Percentiles rank a stretch among this genome's conserved stretches.
These are phyloP conservation scores for Phengaris alcon DNA, from an alignment of 2,888 invertebrate species.

Conservation along the genomic window DNA sequence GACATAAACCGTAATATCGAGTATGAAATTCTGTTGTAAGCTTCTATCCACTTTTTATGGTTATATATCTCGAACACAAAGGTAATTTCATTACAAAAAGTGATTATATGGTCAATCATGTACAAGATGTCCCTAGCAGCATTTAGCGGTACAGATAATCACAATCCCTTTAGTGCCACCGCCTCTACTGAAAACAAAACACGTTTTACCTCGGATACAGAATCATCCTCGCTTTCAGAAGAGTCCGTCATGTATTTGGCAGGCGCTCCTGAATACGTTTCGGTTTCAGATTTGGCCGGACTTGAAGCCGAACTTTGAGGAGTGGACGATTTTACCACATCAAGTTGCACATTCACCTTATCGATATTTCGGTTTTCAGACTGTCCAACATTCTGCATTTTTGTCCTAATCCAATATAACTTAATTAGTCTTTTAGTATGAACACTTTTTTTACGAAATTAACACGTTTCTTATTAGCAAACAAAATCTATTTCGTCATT, in stretches of 20 bases:
- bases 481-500: constrained; percentile 82
- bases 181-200: constrained; percentile 78
- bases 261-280: constrained; percentile 90
- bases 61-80: constrained; percentile 49
- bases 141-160: constrained; percentile 81
- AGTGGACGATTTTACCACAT: constrained; percentile 86
- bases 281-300: constrained; percentile 91
- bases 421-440: constrained; percentile 77
- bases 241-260: constrained; percentile 95
- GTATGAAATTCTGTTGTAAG: constrained; percentile 57
- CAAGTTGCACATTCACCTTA: constrained; percentile 87
- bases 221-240: constrained; percentile 97
- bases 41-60: constrained; percentile 57
- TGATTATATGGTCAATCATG: constrained; percentile 65
- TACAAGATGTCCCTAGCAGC: constrained; percentile 85
- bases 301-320: constrained; percentile 91
- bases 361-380: constrained; percentile 90
- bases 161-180: constrained; percentile 75
- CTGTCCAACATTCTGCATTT: constrained; percentile 95
- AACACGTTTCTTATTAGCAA: constrained; percentile 78
- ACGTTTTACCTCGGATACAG: constrained; percentile 94
- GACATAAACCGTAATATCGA: constrained; percentile 66
- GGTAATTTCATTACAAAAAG: constrained; percentile 55
- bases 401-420: constrained; percentile 83
- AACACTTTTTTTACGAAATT: constrained; percentile 77